Evolutionary conservation across 2,888 invertebrate species (phyloP).

Genomic region (Tipula unca): DNA sequence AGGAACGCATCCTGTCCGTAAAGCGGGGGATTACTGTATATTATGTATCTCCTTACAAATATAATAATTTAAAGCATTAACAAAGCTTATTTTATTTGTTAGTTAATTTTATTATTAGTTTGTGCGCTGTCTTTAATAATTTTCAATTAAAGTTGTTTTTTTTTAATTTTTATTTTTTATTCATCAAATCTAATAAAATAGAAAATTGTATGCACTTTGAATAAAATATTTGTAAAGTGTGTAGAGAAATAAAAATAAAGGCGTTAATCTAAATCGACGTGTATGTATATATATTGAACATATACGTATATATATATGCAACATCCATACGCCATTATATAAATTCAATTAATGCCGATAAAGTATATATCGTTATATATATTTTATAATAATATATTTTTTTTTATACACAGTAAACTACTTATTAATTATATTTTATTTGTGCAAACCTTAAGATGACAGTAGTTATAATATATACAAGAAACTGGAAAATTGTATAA

Average conservation of each 20-base stretch:
- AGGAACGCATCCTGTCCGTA: too few species aligned
- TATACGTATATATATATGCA: background rate
- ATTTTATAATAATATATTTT: background rate
- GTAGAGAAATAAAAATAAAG: background rate
- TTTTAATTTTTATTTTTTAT: background rate
- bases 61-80: background rate
- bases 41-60: background rate
- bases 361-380: background rate
- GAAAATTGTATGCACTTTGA: background rate
- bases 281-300: background rate
- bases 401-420: background rate
- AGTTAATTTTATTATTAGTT: background rate
- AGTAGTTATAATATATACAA: background rate
- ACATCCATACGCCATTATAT: background rate
- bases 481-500: background rate
- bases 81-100: background rate
- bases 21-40: too few species aligned
- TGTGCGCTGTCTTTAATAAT: background rate
- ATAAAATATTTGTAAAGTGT: background rate
- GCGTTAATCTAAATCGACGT: background rate
- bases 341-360: background rate
- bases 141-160: background rate
- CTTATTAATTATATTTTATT: slow-evolving; percentile 8
- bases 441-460: background rate
- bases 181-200: slow-evolving; percentile 4